Evolutionary conservation across 1,140 invertebrate genomes (phyloP).

Genomic region (Pristionchus pacificus): DNA sequence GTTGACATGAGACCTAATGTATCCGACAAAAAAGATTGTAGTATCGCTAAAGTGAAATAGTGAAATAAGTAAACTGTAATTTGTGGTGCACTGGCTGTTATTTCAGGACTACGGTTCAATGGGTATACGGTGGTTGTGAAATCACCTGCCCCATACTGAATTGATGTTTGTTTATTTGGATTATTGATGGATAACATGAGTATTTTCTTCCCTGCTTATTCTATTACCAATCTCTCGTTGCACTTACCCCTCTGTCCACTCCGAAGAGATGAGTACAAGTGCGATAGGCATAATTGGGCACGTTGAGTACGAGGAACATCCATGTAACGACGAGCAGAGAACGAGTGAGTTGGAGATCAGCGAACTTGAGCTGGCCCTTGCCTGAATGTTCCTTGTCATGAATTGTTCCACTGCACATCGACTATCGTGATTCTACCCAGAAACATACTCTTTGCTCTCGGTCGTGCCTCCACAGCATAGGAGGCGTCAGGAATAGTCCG

Average conservation of each 20-base stretch:
- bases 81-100: no score
- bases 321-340: constrained; percentile 56
- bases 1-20: no score
- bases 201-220: no score
- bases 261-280: constrained; percentile 43
- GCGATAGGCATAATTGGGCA: constrained; percentile 54
- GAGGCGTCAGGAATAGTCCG: not conserved
- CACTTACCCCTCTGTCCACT: constrained; percentile 13
- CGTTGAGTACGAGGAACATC: constrained; percentile 54
- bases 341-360: constrained; percentile 52
- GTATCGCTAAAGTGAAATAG: no score
- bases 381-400: not conserved
- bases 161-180: no score
- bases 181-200: no score
- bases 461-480: not conserved
- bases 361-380: constrained; percentile 39
- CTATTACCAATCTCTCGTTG: no score
- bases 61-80: no score
- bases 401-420: constrained; percentile 11
- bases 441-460: constrained; percentile 20
- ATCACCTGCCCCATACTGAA: no score
- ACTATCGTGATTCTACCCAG: constrained; percentile 23
- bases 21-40: no score
- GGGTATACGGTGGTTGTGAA: no score
- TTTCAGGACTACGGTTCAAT: no score